Conservation (phyloP, 2,797 vertebrate species). For the Periparus ater region DNA sequence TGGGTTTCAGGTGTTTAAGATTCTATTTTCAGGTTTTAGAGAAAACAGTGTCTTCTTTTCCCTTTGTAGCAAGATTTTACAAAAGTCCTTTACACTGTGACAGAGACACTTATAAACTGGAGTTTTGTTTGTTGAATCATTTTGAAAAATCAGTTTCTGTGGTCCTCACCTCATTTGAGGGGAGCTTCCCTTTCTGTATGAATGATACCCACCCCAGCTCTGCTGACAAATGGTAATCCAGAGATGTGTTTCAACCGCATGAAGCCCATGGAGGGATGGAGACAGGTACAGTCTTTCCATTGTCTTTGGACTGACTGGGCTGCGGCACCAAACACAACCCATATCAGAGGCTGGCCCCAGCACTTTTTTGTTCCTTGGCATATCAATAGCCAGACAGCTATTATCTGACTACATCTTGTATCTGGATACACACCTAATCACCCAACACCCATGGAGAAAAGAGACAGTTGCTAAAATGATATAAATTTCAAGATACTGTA, state of each 20-base stretch:
- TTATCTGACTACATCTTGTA: background rate
- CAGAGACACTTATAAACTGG: background rate
- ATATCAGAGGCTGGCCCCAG: background rate
- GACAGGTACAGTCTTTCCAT: background rate
- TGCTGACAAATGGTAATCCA: background rate
- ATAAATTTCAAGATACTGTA: constrained; percentile 5
- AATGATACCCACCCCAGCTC: background rate
- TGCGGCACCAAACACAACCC: background rate
- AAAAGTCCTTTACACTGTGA: background rate
- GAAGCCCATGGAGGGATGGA: background rate
- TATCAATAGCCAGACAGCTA: background rate
- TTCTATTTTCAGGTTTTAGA: background rate
- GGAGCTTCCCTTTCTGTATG: background rate
- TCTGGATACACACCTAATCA: background rate
- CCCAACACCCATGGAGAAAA: background rate
- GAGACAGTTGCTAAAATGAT: constrained; percentile 27
- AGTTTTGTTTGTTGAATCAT: background rate
- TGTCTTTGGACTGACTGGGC: background rate
- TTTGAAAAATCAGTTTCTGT: background rate
- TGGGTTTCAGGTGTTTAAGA: background rate
- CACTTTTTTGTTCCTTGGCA: background rate
- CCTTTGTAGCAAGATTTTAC: background rate
- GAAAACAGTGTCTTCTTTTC: background rate
- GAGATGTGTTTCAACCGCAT: background rate
- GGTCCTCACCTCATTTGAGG: background rate